A percentile compares a stretch with the other conserved stretches of the same genome.
Conservation (phyloP, 2,888 invertebrate genomes). For the Hyles lineata region DNA sequence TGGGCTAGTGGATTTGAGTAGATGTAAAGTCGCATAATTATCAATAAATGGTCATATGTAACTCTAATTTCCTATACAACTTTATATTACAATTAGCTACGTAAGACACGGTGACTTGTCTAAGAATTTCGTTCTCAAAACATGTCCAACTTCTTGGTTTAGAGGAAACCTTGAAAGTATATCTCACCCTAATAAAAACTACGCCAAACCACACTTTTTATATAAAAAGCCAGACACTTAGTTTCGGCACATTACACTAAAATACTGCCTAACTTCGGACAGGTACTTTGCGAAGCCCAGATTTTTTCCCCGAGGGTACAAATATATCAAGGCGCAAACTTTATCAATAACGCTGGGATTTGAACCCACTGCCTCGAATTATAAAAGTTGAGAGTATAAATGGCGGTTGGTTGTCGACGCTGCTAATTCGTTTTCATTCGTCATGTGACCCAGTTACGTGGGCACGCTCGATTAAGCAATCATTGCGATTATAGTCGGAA, state of each 20-base stretch:
- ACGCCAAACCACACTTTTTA: not conserved
- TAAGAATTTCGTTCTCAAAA: too few relatives aligned
- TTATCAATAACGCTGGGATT: constrained; percentile 11
- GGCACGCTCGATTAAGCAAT: constrained; percentile 20
- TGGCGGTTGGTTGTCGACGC: constrained; percentile 4
- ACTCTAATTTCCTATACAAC: too few relatives aligned
- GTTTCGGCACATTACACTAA: not conserved
- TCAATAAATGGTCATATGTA: too few relatives aligned
- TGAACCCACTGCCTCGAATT: not conserved
- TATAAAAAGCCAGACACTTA: not conserved
- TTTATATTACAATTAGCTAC: too few relatives aligned
- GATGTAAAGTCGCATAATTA: too few relatives aligned
- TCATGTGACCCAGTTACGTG: constrained; percentile 15
- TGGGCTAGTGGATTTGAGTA: too few relatives aligned
- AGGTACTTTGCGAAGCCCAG: not conserved
- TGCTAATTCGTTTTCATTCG: constrained; percentile 22
- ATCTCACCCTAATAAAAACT: not conserved
- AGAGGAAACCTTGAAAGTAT: too few relatives aligned
- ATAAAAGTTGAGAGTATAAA: constrained; percentile 2
- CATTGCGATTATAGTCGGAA: constrained; percentile 5
- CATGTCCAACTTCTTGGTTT: too few relatives aligned
- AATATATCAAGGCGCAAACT: not conserved
- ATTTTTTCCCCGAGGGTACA: not conserved
- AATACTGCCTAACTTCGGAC: not conserved
- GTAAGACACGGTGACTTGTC: too few relatives aligned